Evolutionary conservation across 1,140 invertebrate species (phyloP).

Genomic region (Eriosoma lanigerum): DNA sequence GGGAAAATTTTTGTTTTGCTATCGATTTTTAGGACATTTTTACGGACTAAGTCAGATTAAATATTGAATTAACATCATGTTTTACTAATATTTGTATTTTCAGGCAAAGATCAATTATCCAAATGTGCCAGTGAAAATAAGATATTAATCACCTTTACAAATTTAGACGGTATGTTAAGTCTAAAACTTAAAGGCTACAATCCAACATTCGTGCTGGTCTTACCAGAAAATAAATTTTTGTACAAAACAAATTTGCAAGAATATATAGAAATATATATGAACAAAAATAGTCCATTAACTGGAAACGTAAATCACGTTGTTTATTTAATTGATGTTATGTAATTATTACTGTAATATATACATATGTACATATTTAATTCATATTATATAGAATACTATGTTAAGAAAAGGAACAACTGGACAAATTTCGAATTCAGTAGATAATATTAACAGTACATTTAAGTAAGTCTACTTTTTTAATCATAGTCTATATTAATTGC

Average conservation of each 20-base stretch:
- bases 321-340: too few species aligned
- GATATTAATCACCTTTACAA: conserved; percentile 29
- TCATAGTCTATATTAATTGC: too few species aligned
- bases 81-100: background rate
- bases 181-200: conserved; percentile 33
- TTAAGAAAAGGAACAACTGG: background rate
- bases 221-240: conserved; percentile 6
- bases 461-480: background rate
- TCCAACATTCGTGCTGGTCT: conserved; percentile 5
- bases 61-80: background rate
- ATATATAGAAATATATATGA: background rate
- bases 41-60: conserved; percentile 27
- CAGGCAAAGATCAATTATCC: conserved; percentile 20
- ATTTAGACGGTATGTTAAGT: conserved; percentile 16
- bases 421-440: background rate
- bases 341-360: background rate
- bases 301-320: conserved; percentile 25
- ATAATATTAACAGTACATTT: background rate
- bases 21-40: conserved; percentile 32
- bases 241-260: background rate
- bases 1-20: conserved; percentile 32
- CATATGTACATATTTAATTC: background rate
- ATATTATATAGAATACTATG: background rate
- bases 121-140: conserved; percentile 17
- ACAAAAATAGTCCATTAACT: background rate